A percentile compares a stretch with the other conserved stretches of the same genome.
Evolutionary conservation across 2,888 invertebrate species (phyloP).

Genomic region (Deilephila elpenor): DNA sequence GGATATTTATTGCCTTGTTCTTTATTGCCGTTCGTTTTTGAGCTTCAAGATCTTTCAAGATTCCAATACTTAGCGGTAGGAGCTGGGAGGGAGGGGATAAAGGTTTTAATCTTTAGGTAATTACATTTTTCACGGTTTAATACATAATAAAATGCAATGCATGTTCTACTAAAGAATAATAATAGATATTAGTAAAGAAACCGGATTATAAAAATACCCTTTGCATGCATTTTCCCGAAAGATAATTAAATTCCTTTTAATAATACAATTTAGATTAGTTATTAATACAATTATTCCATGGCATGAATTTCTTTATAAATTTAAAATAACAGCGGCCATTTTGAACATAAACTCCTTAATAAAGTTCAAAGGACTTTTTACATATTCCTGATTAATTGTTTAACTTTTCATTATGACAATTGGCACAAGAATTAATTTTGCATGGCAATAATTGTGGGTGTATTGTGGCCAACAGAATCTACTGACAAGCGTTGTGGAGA

Average conservation of each 20-base stretch:
- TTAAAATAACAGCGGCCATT: background rate
- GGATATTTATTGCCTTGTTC: no score
- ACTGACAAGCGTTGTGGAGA: conserved; percentile 96
- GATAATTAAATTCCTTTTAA: background rate
- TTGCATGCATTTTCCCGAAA: background rate
- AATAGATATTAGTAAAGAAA: background rate
- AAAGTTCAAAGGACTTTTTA: background rate
- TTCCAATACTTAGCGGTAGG: background rate
- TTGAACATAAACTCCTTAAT: background rate
- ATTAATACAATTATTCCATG: background rate
- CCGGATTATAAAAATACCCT: background rate
- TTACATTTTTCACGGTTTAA: background rate
- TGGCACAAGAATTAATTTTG: conserved; percentile 30
- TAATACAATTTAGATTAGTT: background rate
- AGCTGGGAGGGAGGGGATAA: no score
- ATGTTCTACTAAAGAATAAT: background rate
- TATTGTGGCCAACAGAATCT: conserved; percentile 88
- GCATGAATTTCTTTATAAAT: background rate
- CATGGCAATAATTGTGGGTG: conserved; percentile 51
- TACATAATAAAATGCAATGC: background rate
- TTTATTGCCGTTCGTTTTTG: background rate
- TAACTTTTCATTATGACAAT: background rate
- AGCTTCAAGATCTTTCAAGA: background rate
- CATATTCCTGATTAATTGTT: background rate
- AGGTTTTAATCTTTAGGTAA: no score